Percentiles rank a stretch among this genome's conserved stretches.
Evolutionary conservation across 2,113 vertebrate species (phyloP).

Genomic region (Petrocephalus microphthalmus): DNA sequence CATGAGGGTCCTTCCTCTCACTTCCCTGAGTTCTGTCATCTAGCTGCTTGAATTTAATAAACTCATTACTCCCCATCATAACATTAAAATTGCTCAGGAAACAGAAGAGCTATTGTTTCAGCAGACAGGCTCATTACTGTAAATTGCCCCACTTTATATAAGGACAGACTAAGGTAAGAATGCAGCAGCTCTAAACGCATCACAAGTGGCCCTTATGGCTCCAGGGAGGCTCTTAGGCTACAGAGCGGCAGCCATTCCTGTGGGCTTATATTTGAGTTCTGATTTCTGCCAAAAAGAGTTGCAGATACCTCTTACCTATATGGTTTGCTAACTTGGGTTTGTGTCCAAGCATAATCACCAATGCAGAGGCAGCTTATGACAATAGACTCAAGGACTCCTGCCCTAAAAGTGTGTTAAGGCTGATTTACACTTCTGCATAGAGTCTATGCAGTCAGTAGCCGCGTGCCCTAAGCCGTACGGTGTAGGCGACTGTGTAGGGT

Average conservation of each 20-base stretch:
- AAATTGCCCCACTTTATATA: background rate
- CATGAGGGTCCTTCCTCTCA: background rate
- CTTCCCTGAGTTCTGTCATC: background rate
- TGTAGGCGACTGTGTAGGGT: background rate
- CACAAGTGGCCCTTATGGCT: background rate
- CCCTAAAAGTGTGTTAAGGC: background rate
- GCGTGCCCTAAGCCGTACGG: background rate
- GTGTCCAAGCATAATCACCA: background rate
- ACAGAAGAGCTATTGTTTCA: background rate
- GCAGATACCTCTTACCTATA: background rate
- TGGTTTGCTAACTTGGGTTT: background rate
- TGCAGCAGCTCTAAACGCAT: background rate
- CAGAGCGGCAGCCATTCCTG: background rate
- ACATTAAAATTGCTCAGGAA: background rate
- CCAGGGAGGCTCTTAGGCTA: background rate
- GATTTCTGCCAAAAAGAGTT: background rate
- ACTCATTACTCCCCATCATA: background rate
- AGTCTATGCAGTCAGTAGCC: background rate
- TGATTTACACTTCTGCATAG: background rate
- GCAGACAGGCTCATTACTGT: background rate
- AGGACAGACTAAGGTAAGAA: background rate
- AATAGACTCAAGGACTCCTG: background rate
- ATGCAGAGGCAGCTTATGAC: background rate
- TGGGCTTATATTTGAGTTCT: background rate
- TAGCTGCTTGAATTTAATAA: background rate